Evolutionary conservation across 1,140 invertebrate species (phyloP).

Genomic region (Drosophila burlai): DNA sequence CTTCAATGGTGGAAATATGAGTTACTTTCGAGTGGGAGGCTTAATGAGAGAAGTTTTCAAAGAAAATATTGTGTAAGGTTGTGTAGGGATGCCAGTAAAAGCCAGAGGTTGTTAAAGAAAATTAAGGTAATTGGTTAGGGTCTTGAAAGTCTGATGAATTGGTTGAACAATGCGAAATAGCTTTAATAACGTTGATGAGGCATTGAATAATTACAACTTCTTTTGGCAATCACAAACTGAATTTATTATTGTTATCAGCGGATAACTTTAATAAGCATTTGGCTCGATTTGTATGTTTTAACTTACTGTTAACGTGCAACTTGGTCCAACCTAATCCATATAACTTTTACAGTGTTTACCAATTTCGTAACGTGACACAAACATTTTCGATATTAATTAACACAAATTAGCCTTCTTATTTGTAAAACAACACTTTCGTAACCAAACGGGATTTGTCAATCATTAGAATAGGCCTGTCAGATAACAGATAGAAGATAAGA

Average conservation of each 20-base stretch:
- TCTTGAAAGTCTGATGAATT: not conserved
- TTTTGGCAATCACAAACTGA: not conserved
- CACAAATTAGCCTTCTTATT: not conserved
- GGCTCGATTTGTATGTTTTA: not conserved
- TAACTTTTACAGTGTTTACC: not conserved
- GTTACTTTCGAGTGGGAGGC: constrained; percentile 1
- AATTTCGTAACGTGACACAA: not conserved
- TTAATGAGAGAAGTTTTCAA: constrained; percentile 20
- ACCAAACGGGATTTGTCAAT: not conserved
- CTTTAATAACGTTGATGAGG: not conserved
- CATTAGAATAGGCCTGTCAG: constrained; percentile 4
- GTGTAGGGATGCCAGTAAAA: not conserved
- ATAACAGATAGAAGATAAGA: not conserved
- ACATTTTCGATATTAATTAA: constrained; percentile 8
- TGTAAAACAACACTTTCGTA: too few species aligned
- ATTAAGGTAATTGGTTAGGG: constrained; percentile 10
- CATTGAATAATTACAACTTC: not conserved
- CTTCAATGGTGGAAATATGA: constrained; percentile 21
- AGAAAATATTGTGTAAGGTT: constrained; percentile 9
- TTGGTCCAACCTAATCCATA: not conserved
- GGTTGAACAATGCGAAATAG: not conserved
- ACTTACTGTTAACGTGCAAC: not conserved
- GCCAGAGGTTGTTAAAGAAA: not conserved
- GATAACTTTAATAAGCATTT: not conserved
- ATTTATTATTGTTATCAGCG: not conserved